phyloP scores from a whole-genome alignment of 1,140 invertebrate species.

The Psix sp. region DNA sequence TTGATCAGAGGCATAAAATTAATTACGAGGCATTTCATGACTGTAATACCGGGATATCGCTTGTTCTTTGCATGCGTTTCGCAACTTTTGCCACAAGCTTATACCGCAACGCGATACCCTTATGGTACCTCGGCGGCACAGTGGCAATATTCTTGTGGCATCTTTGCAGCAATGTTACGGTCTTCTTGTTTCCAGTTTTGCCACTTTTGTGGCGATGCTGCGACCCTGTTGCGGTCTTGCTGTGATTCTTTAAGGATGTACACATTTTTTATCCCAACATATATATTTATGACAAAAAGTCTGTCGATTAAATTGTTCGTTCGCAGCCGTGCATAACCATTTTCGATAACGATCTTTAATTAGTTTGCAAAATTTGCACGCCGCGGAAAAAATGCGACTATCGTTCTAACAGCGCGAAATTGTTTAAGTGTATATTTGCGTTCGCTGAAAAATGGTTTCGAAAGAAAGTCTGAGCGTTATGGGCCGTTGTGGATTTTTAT shows the following conservation, averaged over 20 bases:
- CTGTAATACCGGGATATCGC: neutral
- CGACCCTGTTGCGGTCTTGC: neutral
- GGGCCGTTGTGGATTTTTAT: too few species aligned
- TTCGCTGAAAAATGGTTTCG: too few species aligned
- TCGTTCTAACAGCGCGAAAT: too few species aligned
- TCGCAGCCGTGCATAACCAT: too few species aligned
- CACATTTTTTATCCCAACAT: too few species aligned
- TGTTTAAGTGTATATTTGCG: too few species aligned
- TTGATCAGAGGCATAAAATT: neutral
- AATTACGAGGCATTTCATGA: conserved; percentile 4
- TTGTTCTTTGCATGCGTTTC: conserved; percentile 3
- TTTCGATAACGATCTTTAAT: too few species aligned
- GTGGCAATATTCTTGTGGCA: conserved; percentile 7
- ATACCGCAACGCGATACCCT: conserved; percentile 5
- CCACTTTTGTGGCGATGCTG: conserved; percentile 2
- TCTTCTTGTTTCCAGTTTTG: conserved; percentile 6
- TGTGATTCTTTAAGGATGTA: neutral
- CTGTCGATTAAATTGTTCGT: too few species aligned
- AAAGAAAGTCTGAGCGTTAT: too few species aligned
- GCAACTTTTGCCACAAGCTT: conserved; percentile 6
- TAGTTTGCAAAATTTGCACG: too few species aligned
- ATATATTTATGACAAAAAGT: too few species aligned
- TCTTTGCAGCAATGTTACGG: conserved; percentile 4
- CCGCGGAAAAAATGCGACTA: too few species aligned
- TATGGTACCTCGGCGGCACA: conserved; percentile 2